Evolutionary conservation across 2,113 vertebrate species (phyloP).

Genomic region (Silurus meridionalis): DNA sequence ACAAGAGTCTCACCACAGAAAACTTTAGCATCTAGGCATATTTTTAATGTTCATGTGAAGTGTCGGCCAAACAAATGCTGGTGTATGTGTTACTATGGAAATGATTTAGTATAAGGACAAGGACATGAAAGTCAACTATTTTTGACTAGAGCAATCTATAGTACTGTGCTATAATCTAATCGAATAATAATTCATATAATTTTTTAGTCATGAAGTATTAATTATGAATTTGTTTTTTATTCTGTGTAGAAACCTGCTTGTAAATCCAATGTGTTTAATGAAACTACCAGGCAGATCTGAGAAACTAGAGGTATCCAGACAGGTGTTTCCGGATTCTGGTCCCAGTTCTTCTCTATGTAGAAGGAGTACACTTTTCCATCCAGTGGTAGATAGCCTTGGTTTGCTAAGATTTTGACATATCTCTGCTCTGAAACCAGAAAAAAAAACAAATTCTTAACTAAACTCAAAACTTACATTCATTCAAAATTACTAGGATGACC

Average conservation of each 20-base stretch:
- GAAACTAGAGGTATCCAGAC: conserved; percentile 66
- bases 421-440: conserved; percentile 57
- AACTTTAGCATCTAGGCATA: too few relatives aligned
- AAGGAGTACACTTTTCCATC: conserved; percentile 67
- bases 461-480: neutral
- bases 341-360: conserved; percentile 60
- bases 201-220: too few relatives aligned
- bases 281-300: conserved; percentile 68
- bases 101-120: too few relatives aligned
- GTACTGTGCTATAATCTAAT: too few relatives aligned
- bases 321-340: neutral
- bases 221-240: too few relatives aligned
- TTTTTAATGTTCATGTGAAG: too few relatives aligned
- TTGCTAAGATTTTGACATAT: conserved; percentile 63
- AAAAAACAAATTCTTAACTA: neutral
- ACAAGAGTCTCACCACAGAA: too few relatives aligned
- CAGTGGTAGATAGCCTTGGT: neutral
- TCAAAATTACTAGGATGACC: neutral
- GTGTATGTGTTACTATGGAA: too few relatives aligned
- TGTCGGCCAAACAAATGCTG: too few relatives aligned
- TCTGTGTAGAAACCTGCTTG: neutral
- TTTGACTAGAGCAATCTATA: too few relatives aligned
- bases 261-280: neutral
- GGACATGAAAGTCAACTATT: too few relatives aligned
- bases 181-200: too few relatives aligned